Evolutionary conservation across 2,797 vertebrate genomes (phyloP), one percentile per base, ranked within the genome.

Genomic region (Trachops cirrhosus): DNA sequence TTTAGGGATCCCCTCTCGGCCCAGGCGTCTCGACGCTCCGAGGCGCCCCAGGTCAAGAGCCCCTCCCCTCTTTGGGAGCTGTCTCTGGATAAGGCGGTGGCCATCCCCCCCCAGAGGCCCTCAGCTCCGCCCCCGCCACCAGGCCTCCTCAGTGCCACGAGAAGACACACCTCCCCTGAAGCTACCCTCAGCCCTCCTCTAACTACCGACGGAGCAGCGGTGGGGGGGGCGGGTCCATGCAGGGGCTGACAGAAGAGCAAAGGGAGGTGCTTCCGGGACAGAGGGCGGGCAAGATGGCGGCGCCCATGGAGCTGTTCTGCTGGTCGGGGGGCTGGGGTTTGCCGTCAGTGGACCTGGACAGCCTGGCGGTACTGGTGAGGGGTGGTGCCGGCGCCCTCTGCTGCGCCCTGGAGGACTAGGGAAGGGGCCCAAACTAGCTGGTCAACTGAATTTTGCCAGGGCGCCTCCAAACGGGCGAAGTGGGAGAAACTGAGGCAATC

Each of bases 241-340:
- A 0, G 70, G n/a, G 59, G 48, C 73, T 41, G 77, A 89, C 70
- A 8, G 62, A 4, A 16, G 41, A 64, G 16, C 16, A 2, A 39
- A 4, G 7, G 82, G 89, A 92, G 87, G 93, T 89, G 91, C 96
- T 98, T 98, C 98, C 98, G 98, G 98, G 97, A 71, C 97, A 97
- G 94, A 83, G 90, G 79, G 90, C 54, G 93, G 71, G 82, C 97
- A 99, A 99, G 98, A 99, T 99, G 99, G 99, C 99, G 98, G 98
- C 99, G 98, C 98, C 99, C 99, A 99, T 99, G 99, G 99, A 99
- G 98, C 98, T 99, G 97, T 99, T 98, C 98, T 99, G 99, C 98
- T 99, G 99, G 99, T 98, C 99, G 24, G 99, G 98, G 97, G 99
- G 99, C 96, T 99, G 99, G 99, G 99, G 99, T 78, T 97, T 99